Conservation (phyloP, 2,113 vertebrate species). For the Tetraodon nigroviridis region DNA sequence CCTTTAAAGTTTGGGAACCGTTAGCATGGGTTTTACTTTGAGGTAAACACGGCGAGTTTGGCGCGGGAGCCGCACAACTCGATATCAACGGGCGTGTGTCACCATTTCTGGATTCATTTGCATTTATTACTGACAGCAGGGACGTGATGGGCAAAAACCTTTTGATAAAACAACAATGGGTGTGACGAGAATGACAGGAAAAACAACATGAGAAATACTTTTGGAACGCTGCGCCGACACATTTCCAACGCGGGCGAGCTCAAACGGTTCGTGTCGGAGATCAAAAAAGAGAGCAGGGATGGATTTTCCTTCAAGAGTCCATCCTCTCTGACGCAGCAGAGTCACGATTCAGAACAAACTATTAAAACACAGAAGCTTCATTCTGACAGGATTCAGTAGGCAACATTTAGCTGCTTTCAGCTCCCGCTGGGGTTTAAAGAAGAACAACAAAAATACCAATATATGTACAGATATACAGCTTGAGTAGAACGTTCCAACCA, state of each 20-base stretch:
- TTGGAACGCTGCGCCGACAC: constrained; percentile 20
- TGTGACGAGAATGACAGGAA: not conserved
- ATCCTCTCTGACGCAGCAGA: too few species aligned
- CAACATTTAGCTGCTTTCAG: too few species aligned
- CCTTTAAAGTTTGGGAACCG: not conserved
- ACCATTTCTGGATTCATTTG: constrained; percentile 40
- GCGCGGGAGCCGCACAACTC: too few species aligned
- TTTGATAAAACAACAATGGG: constrained; percentile 35
- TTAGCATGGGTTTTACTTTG: too few species aligned
- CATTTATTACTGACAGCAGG: constrained; percentile 56
- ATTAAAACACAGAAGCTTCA: too few species aligned
- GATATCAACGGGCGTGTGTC: too few species aligned
- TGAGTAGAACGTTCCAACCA: constrained; percentile 25
- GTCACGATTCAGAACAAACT: too few species aligned
- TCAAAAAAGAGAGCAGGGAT: constrained; percentile 3
- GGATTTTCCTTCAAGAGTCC: not conserved
- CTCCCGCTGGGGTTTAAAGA: not conserved
- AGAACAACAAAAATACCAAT: constrained; percentile 30
- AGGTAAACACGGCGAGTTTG: too few species aligned
- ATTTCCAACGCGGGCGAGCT: constrained; percentile 7
- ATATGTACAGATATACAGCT: constrained; percentile 58
- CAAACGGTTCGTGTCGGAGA: constrained; percentile 16
- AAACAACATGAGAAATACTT: constrained; percentile 33
- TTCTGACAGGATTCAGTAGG: not conserved
- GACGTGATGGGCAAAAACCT: constrained; percentile 46